Conservation (phyloP, 2,113 vertebrate species). For the Tetraodon nigroviridis region DNA sequence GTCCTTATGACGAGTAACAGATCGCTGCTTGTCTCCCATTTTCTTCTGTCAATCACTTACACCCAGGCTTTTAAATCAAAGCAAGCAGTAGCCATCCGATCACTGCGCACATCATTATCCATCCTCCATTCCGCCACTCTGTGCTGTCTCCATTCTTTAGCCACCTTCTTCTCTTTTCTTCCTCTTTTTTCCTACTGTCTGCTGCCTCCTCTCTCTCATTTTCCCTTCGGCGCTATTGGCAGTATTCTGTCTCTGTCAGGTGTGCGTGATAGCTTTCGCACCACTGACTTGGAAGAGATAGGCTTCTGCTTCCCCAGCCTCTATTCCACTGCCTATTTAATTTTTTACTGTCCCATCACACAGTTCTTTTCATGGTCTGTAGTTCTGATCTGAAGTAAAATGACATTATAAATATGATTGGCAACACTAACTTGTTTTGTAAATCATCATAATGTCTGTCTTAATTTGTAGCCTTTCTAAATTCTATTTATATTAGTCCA, state of each 20-base stretch:
- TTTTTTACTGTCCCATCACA: slow-evolving; percentile 19
- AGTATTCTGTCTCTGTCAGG: slow-evolving; percentile 64
- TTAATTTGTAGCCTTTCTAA: background rate
- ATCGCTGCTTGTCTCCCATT: slow-evolving; percentile 12
- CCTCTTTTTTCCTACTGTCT: slow-evolving; percentile 31
- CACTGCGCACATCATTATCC: slow-evolving; percentile 27
- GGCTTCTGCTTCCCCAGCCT: slow-evolving; percentile 44
- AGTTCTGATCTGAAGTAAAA: slow-evolving; percentile 15
- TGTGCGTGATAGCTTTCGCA: slow-evolving; percentile 62
- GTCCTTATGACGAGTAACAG: slow-evolving; percentile 12
- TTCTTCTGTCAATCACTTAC: slow-evolving; percentile 17
- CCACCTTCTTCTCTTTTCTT: slow-evolving; percentile 18
- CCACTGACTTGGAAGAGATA: slow-evolving; percentile 55
- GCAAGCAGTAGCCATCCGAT: slow-evolving; percentile 26
- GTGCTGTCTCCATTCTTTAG: slow-evolving; percentile 32
- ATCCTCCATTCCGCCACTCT: slow-evolving; percentile 28
- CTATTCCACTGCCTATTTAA: slow-evolving; percentile 42
- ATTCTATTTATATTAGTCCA: slow-evolving; percentile 5
- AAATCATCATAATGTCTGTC: slow-evolving; percentile 1
- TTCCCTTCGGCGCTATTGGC: slow-evolving; percentile 58
- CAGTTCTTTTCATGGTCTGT: slow-evolving; percentile 13
- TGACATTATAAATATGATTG: background rate
- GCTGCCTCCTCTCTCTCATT: slow-evolving; percentile 37
- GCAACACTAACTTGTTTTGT: background rate
- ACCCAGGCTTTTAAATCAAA: slow-evolving; percentile 37